These are phyloP conservation scores for Hirtodrosophila alboralis DNA, from an alignment of 2,888 invertebrate species.

Conservation along the genomic window DNA sequence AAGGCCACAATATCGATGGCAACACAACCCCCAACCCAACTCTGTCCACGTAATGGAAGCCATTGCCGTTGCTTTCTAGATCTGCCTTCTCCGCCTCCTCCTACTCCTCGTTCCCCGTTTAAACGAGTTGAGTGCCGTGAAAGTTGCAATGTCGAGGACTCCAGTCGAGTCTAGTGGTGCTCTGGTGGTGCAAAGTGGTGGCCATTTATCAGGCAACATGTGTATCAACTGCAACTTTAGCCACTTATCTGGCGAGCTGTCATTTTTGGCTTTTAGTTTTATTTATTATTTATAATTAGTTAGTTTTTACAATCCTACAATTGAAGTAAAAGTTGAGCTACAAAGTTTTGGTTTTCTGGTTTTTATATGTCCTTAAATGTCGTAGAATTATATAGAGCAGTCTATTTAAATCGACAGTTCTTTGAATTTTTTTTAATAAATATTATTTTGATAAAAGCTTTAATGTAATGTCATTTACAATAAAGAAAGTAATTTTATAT, in stretches of 20 bases:
- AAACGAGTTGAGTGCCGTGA: constrained; percentile 44
- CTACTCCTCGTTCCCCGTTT: background rate
- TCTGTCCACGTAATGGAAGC: constrained; percentile 35
- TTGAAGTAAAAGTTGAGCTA: too few species aligned
- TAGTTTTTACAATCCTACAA: too few species aligned
- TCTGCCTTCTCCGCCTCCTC: constrained; percentile 13
- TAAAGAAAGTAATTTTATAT: too few species aligned
- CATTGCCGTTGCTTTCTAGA: constrained; percentile 35
- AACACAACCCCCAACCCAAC: constrained; percentile 5
- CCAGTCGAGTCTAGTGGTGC: background rate
- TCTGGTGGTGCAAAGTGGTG: background rate
- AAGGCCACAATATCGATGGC: constrained; percentile 17
- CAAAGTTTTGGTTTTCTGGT: background rate
- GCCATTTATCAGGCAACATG: constrained; percentile 32
- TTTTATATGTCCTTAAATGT: too few species aligned
- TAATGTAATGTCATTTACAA: too few species aligned
- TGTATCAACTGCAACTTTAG: constrained; percentile 19
- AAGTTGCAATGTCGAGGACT: constrained; percentile 38
- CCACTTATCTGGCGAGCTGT: constrained; percentile 21
- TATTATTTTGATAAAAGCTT: too few species aligned
- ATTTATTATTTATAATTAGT: too few species aligned
- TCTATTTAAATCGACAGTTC: too few species aligned
- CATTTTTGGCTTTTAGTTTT: constrained; percentile 2
- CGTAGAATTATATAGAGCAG: too few species aligned
- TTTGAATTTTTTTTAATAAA: too few species aligned